These are phyloP conservation scores for Amyelois transitella DNA, from an alignment of 1,140 invertebrate species.

Conservation along the genomic window DNA sequence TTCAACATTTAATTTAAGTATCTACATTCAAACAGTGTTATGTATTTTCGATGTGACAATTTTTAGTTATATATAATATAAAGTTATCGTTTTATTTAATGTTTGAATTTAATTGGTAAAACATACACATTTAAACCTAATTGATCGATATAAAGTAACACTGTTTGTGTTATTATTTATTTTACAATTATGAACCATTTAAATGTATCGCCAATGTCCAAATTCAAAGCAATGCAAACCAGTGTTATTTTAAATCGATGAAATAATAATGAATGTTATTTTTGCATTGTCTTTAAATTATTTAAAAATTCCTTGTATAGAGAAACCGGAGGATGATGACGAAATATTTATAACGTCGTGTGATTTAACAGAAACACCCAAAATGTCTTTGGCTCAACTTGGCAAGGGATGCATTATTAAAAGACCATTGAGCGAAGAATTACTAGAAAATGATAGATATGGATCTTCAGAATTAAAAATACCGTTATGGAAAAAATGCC, in stretches of 20 bases:
- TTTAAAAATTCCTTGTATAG: slow-evolving; percentile 19
- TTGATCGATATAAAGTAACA: slow-evolving; percentile 34
- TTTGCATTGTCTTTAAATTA: slow-evolving; percentile 12
- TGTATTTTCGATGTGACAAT: slow-evolving; percentile 16
- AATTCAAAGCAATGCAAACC: slow-evolving; percentile 14
- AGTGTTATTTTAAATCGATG: slow-evolving; percentile 44
- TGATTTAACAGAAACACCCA: slow-evolving; percentile 39
- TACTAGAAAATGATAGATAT: slow-evolving; percentile 11
- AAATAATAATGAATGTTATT: not conserved
- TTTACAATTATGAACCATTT: slow-evolving; percentile 23
- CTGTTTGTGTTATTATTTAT: slow-evolving; percentile 31
- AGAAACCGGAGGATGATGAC: slow-evolving; percentile 34
- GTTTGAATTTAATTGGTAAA: no score
- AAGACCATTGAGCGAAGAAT: slow-evolving; percentile 30
- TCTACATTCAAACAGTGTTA: slow-evolving; percentile 39
- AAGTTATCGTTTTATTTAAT: not conserved
- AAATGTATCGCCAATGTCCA: slow-evolving; percentile 42
- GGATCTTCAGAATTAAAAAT: slow-evolving; percentile 12
- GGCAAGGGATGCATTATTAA: slow-evolving; percentile 44
- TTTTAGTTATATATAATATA: not conserved
- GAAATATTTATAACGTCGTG: slow-evolving; percentile 48
- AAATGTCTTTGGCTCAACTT: slow-evolving; percentile 23
- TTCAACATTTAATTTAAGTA: not conserved
- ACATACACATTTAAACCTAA: no score
- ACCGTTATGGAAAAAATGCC: slow-evolving; percentile 32